phyloP scores from a whole-genome alignment of 2,113 vertebrate species.

The Salminus brasiliensis region DNA sequence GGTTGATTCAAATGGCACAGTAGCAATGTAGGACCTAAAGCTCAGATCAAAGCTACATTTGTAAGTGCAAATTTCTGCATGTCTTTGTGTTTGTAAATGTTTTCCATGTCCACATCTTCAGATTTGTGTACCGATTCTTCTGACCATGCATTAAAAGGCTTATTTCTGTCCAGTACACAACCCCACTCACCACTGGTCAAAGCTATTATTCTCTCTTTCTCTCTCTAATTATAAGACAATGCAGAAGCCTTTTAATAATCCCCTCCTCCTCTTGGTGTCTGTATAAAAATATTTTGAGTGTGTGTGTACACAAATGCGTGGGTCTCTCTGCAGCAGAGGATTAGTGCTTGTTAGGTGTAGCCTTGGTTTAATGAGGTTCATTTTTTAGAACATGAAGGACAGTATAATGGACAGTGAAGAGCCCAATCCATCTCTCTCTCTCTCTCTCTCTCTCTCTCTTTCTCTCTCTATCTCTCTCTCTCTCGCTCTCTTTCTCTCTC shows the following conservation, averaged over 20 bases:
- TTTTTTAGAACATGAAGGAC: constrained; percentile 48
- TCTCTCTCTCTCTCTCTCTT: neutral
- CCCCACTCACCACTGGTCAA: neutral
- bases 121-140: too few species aligned
- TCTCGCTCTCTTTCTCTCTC: neutral
- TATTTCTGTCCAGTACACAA: neutral
- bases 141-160: neutral
- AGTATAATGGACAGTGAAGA: constrained; percentile 46
- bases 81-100: too few species aligned
- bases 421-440: constrained; percentile 30
- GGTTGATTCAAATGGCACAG: too few species aligned
- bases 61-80: too few species aligned
- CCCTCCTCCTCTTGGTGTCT: neutral
- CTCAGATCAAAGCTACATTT: too few species aligned
- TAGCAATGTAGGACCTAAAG: too few species aligned
- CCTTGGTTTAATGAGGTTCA: constrained; percentile 52
- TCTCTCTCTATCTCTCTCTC: neutral
- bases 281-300: neutral
- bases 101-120: neutral
- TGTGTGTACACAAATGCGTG: neutral
- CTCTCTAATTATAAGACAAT: neutral
- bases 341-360: constrained; percentile 51
- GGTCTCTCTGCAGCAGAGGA: constrained; percentile 6
- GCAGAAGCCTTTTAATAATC: neutral
- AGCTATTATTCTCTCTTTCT: constrained; percentile 5